Evolutionary conservation across 30 jellyfish, hydroid and myxozoan species (phyloP).

Genomic region (Hydra vulgaris): DNA sequence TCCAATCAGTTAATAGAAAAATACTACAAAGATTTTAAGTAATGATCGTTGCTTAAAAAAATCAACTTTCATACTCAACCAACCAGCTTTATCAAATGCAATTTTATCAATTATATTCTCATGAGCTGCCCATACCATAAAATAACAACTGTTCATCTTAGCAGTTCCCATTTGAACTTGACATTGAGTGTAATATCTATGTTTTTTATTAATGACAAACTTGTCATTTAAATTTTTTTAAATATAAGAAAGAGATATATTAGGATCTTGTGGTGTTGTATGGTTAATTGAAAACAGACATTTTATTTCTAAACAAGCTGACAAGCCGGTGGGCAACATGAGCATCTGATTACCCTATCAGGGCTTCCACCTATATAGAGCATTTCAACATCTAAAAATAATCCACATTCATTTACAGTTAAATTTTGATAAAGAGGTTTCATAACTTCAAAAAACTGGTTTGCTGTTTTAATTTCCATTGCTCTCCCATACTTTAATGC

Average conservation of each 20-base stretch:
- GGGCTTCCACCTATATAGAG: conserved; percentile 63
- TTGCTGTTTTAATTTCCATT: conserved; percentile 42
- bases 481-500: conserved; percentile 46
- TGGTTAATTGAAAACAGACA: conserved; percentile 30
- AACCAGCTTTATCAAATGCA: too few species aligned
- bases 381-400: conserved; percentile 10
- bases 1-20: too few species aligned
- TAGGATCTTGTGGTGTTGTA: conserved; percentile 29
- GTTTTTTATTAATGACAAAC: background rate
- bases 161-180: conserved; percentile 52
- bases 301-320: conserved; percentile 43
- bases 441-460: background rate
- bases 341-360: conserved; percentile 36
- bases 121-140: conserved; percentile 17
- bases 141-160: conserved; percentile 21
- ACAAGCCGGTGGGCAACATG: conserved; percentile 41
- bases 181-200: conserved; percentile 33
- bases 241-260: background rate
- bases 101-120: conserved; percentile 1
- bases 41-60: too few species aligned
- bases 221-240: background rate
- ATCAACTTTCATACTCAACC: background rate
- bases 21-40: too few species aligned
- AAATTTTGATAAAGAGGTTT: conserved; percentile 9
- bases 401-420: conserved; percentile 33